Conservation (phyloP, 2,888 invertebrate species). For the Morpho helenor region DNA sequence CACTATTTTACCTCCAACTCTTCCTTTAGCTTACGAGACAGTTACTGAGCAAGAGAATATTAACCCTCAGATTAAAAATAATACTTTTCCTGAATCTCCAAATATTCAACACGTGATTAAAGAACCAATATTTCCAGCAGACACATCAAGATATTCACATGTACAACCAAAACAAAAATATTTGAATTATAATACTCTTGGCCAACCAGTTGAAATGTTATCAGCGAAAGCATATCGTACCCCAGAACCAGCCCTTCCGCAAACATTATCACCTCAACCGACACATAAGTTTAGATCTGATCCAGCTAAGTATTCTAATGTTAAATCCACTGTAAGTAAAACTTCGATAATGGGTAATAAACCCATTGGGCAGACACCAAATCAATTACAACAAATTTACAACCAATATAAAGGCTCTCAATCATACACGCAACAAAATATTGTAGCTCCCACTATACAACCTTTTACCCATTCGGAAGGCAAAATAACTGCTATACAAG, state of each 20-base stretch:
- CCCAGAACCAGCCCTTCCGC: conserved; percentile 43
- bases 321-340: conserved; percentile 62
- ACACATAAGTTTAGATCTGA: conserved; percentile 30
- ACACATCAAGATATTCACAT: conserved; percentile 38
- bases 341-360: conserved; percentile 52
- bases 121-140: conserved; percentile 57
- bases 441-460: conserved; percentile 34
- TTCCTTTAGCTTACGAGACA: conserved; percentile 33
- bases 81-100: conserved; percentile 5
- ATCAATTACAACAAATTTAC: conserved; percentile 63
- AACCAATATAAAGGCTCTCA: conserved; percentile 66
- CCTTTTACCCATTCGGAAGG: conserved; percentile 48
- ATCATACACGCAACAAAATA: conserved; percentile 56
- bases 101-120: conserved; percentile 33
- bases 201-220: conserved; percentile 60
- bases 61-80: too few relatives aligned
- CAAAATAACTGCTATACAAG: conserved; percentile 38
- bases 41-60: conserved; percentile 9
- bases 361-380: conserved; percentile 44
- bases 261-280: conserved; percentile 57
- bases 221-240: conserved; percentile 43
- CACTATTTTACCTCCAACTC: conserved; percentile 21
- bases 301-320: conserved; percentile 39
- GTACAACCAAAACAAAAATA: conserved; percentile 25
- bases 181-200: conserved; percentile 58